Conservation (phyloP, 2,888 invertebrate genomes). For the Quadroppia sp. region DNA sequence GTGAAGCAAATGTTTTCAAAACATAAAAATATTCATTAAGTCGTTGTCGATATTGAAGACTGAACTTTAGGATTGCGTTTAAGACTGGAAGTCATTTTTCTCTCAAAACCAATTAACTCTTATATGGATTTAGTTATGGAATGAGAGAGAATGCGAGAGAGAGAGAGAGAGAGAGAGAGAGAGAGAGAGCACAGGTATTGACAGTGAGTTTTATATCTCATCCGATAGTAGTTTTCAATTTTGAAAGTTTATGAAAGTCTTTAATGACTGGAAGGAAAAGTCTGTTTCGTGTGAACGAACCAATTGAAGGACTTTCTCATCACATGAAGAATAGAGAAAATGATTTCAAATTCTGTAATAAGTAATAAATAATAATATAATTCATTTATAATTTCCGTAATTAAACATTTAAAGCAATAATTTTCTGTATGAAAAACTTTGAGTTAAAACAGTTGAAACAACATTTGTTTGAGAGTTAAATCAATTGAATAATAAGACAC, state of each 20-base stretch:
- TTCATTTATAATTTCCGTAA: constrained; percentile 20
- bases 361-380: constrained; percentile 24
- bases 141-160: background rate
- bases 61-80: background rate
- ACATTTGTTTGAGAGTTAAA: background rate
- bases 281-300: constrained; percentile 28
- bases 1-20: background rate
- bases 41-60: background rate
- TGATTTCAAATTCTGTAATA: background rate
- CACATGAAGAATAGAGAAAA: background rate
- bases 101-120: background rate
- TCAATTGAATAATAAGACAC: constrained; percentile 1
- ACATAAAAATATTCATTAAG: background rate
- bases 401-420: constrained; percentile 1
- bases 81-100: background rate
- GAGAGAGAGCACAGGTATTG: background rate
- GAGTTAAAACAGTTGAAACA: background rate
- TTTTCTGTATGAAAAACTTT: background rate
- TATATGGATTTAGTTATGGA: background rate
- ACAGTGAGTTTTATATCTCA: background rate
- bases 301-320: constrained; percentile 33
- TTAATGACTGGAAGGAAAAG: constrained; percentile 27
- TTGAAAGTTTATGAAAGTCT: background rate
- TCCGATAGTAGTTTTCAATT: constrained; percentile 17
- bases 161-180: background rate